These are phyloP conservation scores for Pitta sordida DNA, from an alignment of 2,113 vertebrate genomes.

Conservation along the genomic window DNA sequence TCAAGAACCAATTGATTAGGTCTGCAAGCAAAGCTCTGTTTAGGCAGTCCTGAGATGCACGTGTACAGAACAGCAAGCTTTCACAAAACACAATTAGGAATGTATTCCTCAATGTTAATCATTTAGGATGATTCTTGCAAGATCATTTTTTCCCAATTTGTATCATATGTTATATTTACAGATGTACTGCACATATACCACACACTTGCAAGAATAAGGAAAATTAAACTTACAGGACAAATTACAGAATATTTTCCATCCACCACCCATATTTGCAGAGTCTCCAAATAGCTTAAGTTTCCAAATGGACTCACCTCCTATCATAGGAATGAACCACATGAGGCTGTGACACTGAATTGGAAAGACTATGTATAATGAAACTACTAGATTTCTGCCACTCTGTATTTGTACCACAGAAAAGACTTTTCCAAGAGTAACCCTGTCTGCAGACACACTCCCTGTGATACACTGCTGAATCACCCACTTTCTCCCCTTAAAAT, in stretches of 20 bases:
- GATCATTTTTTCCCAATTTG: neutral
- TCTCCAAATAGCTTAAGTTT: neutral
- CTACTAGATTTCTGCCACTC: neutral
- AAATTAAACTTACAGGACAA: neutral
- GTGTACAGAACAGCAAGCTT: neutral
- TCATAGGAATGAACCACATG: neutral
- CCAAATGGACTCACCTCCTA: neutral
- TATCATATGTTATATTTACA: neutral
- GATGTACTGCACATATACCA: neutral
- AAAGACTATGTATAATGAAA: neutral
- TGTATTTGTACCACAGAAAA: neutral
- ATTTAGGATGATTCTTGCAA: neutral
- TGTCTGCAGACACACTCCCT: neutral
- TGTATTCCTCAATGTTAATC: neutral
- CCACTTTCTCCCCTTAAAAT: neutral
- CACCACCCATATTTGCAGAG: neutral
- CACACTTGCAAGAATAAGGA: neutral
- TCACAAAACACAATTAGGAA: neutral
- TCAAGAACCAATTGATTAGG: constrained; percentile 58
- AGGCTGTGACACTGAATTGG: neutral
- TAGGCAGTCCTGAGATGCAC: neutral
- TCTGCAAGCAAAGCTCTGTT: constrained; percentile 41
- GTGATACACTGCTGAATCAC: neutral
- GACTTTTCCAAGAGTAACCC: neutral
- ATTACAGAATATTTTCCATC: neutral